Evolutionary conservation across 2,888 invertebrate species (phyloP), one percentile per base, ranked within the genome.

Genomic region (Apodemia duryi): DNA sequence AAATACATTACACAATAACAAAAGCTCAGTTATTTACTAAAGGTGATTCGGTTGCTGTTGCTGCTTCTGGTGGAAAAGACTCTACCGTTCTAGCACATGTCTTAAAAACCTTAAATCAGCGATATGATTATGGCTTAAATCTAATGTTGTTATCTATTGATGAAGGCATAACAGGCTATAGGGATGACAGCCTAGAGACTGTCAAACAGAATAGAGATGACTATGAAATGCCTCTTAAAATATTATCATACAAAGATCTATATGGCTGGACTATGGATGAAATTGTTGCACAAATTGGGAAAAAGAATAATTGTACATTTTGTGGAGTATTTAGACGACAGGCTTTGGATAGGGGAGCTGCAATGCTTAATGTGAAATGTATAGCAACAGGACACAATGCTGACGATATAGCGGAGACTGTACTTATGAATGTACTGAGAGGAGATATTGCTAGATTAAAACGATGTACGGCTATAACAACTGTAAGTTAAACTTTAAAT

Each of bases 201-300:
- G 99, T 99, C 0, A 97, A 98, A 82, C 94, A 96, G 80, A 99
- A 99, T 82, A 94, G 97, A 66, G 95, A 97, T 75, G 98, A 99
- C 83, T 99, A 99, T 91, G 94, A 95, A 75, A 95, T 99, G 91
- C 96, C 98, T 1, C 89, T 99, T 54, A 98, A 97, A 91, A 98
- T 99, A 69, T 92, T 99, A 7, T 99, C 99, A 0, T 99, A 99
- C 80, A 96, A 98, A 90, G 98, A 99, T 75, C 91, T 99, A 5
- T 99, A 99, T 91, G 99, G 99, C 0, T 99, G 99, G 99, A 99
- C 99, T 4, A 99, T 99, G 98, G 99, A 99, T 91, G 96, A 96
- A 77, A 99, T 99, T 83, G 99, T 99, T 0, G 94, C 93, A 60
- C 95, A 96, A 84, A 96, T 96, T 77, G 93, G 93, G 0, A 94